Evolutionary conservation across 2,113 vertebrate species (phyloP).

Genomic region (Microtus ochrogaster): DNA sequence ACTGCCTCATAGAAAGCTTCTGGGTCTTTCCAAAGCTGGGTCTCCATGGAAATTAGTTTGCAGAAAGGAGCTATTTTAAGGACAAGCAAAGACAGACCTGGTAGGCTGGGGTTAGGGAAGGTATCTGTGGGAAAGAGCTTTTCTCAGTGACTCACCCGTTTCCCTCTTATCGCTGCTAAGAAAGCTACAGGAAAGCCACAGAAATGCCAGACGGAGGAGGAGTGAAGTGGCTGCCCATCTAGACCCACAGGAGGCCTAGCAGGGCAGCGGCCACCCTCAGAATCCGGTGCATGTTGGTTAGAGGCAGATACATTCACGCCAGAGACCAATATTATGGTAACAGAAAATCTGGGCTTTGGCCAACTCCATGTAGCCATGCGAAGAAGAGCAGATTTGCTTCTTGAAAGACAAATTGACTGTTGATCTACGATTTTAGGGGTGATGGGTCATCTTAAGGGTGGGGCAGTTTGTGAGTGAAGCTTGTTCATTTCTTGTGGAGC

Average conservation of each 20-base stretch:
- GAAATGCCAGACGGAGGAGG: neutral
- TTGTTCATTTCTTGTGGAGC: neutral
- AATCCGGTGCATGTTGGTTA: fast-evolving
- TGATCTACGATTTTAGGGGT: too few species aligned
- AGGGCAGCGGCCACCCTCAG: neutral
- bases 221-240: fast-evolving
- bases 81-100: neutral
- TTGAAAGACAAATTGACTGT: neutral
- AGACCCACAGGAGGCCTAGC: neutral
- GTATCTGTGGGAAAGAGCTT: slow-evolving; percentile 71
- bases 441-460: neutral
- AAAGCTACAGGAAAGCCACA: neutral
- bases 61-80: slow-evolving; percentile 85
- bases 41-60: slow-evolving; percentile 86
- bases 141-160: slow-evolving; percentile 75
- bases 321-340: fast-evolving
- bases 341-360: neutral
- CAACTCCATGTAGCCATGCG: neutral
- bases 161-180: neutral
- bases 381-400: neutral
- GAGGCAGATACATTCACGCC: neutral
- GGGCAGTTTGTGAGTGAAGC: neutral
- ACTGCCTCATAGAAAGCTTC: slow-evolving; percentile 51
- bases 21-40: slow-evolving; percentile 76
- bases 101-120: slow-evolving; percentile 72